A percentile compares a stretch with the other conserved stretches of the same genome.
These are phyloP conservation scores for Autographa pulchrina DNA, from an alignment of 2,888 invertebrate species.

Conservation along the genomic window DNA sequence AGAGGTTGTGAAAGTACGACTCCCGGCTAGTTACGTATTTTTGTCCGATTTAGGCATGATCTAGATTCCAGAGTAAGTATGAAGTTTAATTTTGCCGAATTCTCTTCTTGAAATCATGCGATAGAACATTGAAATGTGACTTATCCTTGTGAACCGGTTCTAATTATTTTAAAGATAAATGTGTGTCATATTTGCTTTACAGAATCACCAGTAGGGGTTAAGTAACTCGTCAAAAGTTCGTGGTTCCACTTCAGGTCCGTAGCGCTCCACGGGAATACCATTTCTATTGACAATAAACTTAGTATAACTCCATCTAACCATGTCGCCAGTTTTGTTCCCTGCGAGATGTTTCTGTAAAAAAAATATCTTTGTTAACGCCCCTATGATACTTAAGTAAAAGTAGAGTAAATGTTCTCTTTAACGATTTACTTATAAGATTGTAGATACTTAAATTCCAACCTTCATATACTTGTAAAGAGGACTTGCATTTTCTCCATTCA, in stretches of 20 bases:
- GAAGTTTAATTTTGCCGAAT: too few relatives aligned
- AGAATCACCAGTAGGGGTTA: slow-evolving; percentile 11
- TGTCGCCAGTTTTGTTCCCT: slow-evolving; percentile 1
- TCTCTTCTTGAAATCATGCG: too few relatives aligned
- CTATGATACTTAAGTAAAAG: background rate
- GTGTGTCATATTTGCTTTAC: too few relatives aligned
- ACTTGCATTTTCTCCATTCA: slow-evolving; percentile 44
- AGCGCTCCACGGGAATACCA: slow-evolving; percentile 30
- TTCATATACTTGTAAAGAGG: slow-evolving; percentile 47
- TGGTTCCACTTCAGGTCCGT: slow-evolving; percentile 20
- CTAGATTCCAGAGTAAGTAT: background rate
- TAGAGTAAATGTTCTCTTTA: background rate
- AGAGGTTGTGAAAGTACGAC: background rate
- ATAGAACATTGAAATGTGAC: too few relatives aligned
- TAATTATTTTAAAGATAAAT: too few relatives aligned
- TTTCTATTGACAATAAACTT: slow-evolving; percentile 38
- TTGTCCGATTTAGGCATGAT: background rate
- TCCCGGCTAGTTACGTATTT: background rate
- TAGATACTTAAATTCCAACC: slow-evolving; percentile 16
- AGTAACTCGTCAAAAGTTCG: slow-evolving; percentile 16
- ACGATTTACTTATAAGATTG: background rate
- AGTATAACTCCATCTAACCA: slow-evolving; percentile 40
- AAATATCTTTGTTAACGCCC: background rate
- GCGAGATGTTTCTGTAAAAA: slow-evolving; percentile 20
- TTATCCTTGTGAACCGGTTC: too few relatives aligned